A percentile compares a stretch with the other conserved stretches of the same genome.
These are phyloP conservation scores for Phyllostomus hastatus DNA, from an alignment of 2,113 vertebrate species.

Conservation along the genomic window DNA sequence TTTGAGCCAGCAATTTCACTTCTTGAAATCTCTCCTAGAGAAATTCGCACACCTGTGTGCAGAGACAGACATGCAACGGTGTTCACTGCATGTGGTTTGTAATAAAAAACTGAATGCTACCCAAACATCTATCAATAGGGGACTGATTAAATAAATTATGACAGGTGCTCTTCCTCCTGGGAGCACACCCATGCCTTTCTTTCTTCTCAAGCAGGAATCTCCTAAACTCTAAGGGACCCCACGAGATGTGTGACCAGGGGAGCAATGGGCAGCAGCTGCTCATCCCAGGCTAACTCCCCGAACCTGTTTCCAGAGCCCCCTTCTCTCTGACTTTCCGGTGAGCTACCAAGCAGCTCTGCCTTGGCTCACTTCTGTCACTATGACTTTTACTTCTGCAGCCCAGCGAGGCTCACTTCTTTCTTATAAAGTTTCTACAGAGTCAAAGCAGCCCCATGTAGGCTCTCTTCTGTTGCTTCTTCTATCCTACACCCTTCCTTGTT, in stretches of 20 bases:
- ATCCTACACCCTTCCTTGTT: not conserved
- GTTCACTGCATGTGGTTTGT: not conserved
- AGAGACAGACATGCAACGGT: not conserved
- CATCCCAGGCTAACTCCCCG: not conserved
- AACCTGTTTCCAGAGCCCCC: not conserved
- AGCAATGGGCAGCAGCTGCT: not conserved
- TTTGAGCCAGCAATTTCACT: conserved; percentile 11
- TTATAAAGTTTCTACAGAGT: too few relatives aligned
- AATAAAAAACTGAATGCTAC: not conserved
- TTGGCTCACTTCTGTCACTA: not conserved
- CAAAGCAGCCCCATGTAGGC: not conserved
- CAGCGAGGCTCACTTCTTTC: too few relatives aligned
- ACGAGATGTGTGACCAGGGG: not conserved
- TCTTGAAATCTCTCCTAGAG: conserved; percentile 1
- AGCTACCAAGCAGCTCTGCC: not conserved
- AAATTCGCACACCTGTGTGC: not conserved
- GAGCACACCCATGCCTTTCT: not conserved
- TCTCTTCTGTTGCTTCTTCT: not conserved
- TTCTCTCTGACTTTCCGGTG: not conserved
- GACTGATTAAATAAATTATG: not conserved
- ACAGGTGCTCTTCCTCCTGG: not conserved
- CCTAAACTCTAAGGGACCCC: not conserved
- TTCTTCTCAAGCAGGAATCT: not conserved
- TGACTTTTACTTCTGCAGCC: too few relatives aligned
- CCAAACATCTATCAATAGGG: not conserved